A percentile compares a stretch with the other conserved stretches of the same genome.
phyloP scores from a whole-genome alignment of 2,113 vertebrate genomes.

The Muscicapa adusta region DNA sequence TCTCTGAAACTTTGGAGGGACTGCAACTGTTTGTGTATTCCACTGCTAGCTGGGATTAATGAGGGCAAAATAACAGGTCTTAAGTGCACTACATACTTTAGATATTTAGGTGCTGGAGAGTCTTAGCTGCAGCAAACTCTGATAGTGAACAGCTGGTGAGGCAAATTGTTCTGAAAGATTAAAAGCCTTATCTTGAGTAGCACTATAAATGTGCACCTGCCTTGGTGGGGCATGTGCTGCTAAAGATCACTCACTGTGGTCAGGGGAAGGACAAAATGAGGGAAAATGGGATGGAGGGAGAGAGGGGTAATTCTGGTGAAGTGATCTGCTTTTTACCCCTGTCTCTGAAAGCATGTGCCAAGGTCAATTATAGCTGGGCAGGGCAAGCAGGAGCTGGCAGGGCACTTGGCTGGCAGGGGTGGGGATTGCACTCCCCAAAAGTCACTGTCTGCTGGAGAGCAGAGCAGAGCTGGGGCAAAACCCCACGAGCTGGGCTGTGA shows the following conservation, averaged over 20 bases:
- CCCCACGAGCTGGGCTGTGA: background rate
- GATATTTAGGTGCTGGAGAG: background rate
- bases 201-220: background rate
- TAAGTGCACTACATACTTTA: background rate
- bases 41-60: background rate
- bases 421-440: background rate
- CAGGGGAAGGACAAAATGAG: background rate
- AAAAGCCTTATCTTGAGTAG: background rate
- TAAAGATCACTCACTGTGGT: background rate
- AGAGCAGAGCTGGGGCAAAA: background rate
- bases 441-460: background rate
- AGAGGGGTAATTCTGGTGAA: background rate
- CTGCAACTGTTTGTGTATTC: background rate
- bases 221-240: background rate
- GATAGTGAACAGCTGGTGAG: background rate
- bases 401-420: background rate
- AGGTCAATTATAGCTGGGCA: background rate
- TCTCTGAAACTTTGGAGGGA: background rate
- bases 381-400: background rate
- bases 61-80: background rate
- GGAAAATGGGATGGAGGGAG: background rate
- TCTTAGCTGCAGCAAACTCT: background rate
- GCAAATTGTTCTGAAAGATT: background rate
- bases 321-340: accelerated
- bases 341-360: background rate